These are phyloP conservation scores for Thalassoma bifasciatum DNA, from an alignment of 2,113 vertebrate species.

Conservation along the genomic window DNA sequence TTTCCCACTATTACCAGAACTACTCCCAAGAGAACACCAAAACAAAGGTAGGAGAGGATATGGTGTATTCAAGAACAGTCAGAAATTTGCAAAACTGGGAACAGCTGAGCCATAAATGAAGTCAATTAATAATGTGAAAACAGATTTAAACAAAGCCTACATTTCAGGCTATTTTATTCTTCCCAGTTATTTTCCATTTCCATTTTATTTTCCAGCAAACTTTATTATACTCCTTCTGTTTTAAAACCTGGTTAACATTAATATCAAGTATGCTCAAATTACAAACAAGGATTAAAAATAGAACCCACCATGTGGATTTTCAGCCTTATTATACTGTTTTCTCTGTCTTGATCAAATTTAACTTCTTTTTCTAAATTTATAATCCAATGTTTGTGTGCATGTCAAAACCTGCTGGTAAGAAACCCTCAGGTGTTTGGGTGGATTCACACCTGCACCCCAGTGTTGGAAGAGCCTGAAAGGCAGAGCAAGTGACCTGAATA, in stretches of 20 bases:
- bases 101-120: too few species aligned
- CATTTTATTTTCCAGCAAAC: too few species aligned
- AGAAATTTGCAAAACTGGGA: background rate
- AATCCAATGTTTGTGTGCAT: background rate
- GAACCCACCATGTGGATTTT: background rate
- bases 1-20: background rate
- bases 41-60: too few species aligned
- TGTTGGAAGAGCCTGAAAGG: conserved; percentile 44
- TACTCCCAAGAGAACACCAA: background rate
- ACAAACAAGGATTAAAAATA: background rate
- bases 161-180: too few species aligned
- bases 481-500: conserved; percentile 63
- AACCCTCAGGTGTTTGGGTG: conserved; percentile 48
- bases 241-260: too few species aligned
- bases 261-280: background rate
- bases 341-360: background rate
- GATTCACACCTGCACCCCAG: conserved; percentile 62
- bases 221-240: too few species aligned
- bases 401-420: conserved; percentile 23
- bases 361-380: too few species aligned
- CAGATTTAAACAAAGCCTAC: too few species aligned
- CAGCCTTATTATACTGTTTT: too few species aligned
- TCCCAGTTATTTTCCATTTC: too few species aligned
- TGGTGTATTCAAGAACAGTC: background rate
- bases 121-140: too few species aligned